Evolutionary conservation across 2,888 invertebrate species (phyloP).

Genomic region (Ceraclea dissimilis): DNA sequence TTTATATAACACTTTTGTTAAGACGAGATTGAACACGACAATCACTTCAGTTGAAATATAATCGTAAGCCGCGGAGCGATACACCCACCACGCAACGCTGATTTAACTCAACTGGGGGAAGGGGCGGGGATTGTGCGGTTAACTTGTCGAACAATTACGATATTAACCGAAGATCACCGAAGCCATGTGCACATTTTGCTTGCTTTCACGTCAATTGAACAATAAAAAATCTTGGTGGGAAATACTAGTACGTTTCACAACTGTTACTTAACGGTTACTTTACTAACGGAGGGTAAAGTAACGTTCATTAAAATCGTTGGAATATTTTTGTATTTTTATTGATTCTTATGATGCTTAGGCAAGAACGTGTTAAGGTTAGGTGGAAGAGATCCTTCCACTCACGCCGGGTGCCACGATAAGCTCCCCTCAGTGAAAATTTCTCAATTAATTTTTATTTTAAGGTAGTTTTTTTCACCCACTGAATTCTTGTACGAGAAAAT

Average conservation of each 20-base stretch:
- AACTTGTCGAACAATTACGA: conserved; percentile 10
- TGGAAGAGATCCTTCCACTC: no score
- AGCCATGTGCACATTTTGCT: conserved; percentile 19
- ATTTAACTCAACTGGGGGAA: conserved; percentile 20
- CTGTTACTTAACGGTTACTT: background rate
- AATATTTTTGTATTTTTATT: no score
- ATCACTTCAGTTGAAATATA: conserved; percentile 10
- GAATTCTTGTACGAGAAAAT: no score
- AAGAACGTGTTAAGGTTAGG: no score
- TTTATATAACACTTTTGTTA: conserved; percentile 19
- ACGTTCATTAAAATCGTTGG: no score
- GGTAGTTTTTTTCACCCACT: no score
- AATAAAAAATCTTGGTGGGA: conserved; percentile 4
- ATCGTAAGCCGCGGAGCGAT: background rate
- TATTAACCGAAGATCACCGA: conserved; percentile 13
- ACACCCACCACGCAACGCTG: conserved; percentile 11
- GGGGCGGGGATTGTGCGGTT: conserved; percentile 14
- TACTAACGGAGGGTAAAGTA: no score
- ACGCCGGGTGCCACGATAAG: no score
- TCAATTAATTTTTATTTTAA: no score
- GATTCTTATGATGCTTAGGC: no score
- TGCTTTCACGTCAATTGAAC: conserved; percentile 20
- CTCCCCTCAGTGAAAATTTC: no score
- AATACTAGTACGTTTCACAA: background rate
- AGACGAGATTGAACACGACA: conserved; percentile 21